These are phyloP conservation scores for Ceryle rudis DNA, from an alignment of 2,797 vertebrate genomes.

Conservation along the genomic window DNA sequence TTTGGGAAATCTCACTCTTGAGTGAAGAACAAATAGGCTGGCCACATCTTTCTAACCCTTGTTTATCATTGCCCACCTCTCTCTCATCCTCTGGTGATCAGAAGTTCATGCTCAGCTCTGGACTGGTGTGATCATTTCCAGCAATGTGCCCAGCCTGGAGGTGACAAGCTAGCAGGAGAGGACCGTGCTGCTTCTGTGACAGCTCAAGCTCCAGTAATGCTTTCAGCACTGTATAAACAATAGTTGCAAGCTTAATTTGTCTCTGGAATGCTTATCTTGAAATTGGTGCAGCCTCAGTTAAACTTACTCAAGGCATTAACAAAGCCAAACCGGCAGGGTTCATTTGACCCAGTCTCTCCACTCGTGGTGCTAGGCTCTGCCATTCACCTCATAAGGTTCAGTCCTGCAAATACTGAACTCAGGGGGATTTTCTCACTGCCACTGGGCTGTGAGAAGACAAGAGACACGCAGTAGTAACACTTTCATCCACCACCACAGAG, in stretches of 20 bases:
- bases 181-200: not conserved
- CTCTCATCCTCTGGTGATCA: not conserved
- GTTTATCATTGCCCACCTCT: not conserved
- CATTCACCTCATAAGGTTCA: not conserved
- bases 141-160: not conserved
- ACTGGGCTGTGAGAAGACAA: not conserved
- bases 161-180: not conserved
- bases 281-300: not conserved
- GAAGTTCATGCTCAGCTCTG: not conserved
- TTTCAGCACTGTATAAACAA: not conserved
- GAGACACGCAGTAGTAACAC: not conserved
- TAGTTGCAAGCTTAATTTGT: not conserved
- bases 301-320: not conserved
- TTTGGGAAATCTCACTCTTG: not conserved
- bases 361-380: not conserved
- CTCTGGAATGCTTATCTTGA: not conserved
- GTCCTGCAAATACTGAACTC: not conserved
- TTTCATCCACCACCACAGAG: not conserved
- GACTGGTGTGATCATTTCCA: not conserved
- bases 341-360: not conserved
- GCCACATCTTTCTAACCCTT: not conserved
- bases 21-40: not conserved
- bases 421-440: not conserved
- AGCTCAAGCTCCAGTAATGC: not conserved
- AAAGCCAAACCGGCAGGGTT: not conserved